phyloP scores from a whole-genome alignment of 2,113 vertebrate genomes.

The Narcine bancroftii region DNA sequence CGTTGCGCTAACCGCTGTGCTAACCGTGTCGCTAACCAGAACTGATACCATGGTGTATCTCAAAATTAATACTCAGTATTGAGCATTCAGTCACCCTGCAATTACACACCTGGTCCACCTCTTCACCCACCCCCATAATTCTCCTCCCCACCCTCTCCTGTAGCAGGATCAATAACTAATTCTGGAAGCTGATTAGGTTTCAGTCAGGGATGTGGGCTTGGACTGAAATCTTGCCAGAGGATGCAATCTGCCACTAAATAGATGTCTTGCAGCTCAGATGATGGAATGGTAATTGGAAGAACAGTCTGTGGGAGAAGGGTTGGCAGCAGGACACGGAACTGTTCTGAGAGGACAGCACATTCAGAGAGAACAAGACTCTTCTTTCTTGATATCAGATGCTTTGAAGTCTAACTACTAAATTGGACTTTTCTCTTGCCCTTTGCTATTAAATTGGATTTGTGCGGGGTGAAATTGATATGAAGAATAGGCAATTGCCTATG shows the following conservation, averaged over 20 bases:
- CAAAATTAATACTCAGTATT: slow-evolving; percentile 49
- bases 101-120: slow-evolving; percentile 50
- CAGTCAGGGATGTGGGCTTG: slow-evolving; percentile 70
- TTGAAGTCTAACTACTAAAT: background rate
- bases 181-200: slow-evolving; percentile 98
- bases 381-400: background rate
- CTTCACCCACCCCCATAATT: background rate
- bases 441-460: background rate
- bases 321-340: background rate
- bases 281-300: slow-evolving; percentile 52
- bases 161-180: slow-evolving; percentile 96
- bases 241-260: slow-evolving; percentile 88
- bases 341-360: background rate
- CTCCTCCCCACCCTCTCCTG: background rate
- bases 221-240: slow-evolving; percentile 78
- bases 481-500: background rate
- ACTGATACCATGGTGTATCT: no score
- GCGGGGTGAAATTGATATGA: background rate
- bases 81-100: slow-evolving; percentile 65
- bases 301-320: slow-evolving; percentile 13
- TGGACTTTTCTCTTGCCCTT: background rate
- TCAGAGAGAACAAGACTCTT: background rate
- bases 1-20: no score
- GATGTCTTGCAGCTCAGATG: slow-evolving; percentile 61
- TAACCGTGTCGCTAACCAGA: slow-evolving; percentile 40